Conservation (phyloP, 2,888 invertebrate genomes). For the Flexamia atlantica region DNA sequence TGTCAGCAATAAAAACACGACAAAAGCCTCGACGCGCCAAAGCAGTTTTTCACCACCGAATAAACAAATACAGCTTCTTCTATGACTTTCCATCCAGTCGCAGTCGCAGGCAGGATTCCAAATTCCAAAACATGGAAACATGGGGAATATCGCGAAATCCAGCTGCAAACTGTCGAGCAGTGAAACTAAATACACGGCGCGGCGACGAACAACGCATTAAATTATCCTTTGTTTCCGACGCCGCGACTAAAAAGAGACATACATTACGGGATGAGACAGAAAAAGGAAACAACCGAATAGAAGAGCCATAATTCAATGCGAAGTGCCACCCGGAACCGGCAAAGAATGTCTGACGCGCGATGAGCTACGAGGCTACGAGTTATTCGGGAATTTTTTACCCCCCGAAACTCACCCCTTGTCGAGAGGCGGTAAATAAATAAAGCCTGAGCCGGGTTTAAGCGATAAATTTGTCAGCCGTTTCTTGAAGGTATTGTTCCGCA, state of each 20-base stretch:
- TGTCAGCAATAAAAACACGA: slow-evolving; percentile 33
- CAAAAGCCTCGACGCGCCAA: slow-evolving; percentile 19
- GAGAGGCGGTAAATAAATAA: slow-evolving; percentile 61
- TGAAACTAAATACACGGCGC: slow-evolving; percentile 25
- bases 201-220: slow-evolving; percentile 43
- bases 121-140: slow-evolving; percentile 19
- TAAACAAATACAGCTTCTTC: slow-evolving; percentile 22
- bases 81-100: slow-evolving; percentile 24
- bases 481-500: slow-evolving; percentile 61
- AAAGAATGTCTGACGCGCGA: slow-evolving; percentile 56
- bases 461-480: slow-evolving; percentile 64
- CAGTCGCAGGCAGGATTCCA: not conserved
- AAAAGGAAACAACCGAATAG: slow-evolving; percentile 62
- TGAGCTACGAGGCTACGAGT: slow-evolving; percentile 62
- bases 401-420: slow-evolving; percentile 61
- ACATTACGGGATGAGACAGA: slow-evolving; percentile 62
- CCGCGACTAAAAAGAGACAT: slow-evolving; percentile 62
- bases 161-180: slow-evolving; percentile 19
- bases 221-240: slow-evolving; percentile 56
- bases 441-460: slow-evolving; percentile 58
- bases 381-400: slow-evolving; percentile 62
- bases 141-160: slow-evolving; percentile 37
- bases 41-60: slow-evolving; percentile 31
- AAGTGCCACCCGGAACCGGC: slow-evolving; percentile 46
- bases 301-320: slow-evolving; percentile 61